A percentile compares a stretch with the other conserved stretches of the same genome.
Conservation (phyloP, 2,888 invertebrate species). For the Druceiella hillmani region DNA sequence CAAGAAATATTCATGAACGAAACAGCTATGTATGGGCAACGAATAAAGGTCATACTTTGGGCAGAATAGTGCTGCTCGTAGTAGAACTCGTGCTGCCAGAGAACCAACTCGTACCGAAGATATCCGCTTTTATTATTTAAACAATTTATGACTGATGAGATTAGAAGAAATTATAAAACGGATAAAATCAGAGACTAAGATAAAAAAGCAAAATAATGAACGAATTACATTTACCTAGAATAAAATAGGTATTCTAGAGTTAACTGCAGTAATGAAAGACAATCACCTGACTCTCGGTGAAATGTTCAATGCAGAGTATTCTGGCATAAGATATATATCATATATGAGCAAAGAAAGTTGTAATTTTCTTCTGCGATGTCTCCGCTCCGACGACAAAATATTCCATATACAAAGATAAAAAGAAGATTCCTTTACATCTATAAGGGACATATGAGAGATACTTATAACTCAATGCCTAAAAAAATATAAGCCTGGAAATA, state of each 20-base stretch:
- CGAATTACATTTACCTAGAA: background rate
- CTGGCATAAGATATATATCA: slow-evolving; percentile 1
- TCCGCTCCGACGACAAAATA: too few relatives aligned
- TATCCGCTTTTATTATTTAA: too few relatives aligned
- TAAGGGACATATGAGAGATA: too few relatives aligned
- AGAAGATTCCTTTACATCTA: too few relatives aligned
- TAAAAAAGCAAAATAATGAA: slow-evolving; percentile 1
- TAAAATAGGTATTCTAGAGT: slow-evolving; percentile 1
- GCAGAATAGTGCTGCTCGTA: background rate
- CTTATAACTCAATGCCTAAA: too few relatives aligned
- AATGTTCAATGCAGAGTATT: slow-evolving; percentile 3
- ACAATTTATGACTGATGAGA: too few relatives aligned
- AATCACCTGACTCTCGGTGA: slow-evolving; percentile 3
- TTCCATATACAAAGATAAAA: too few relatives aligned
- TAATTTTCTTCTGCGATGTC: slow-evolving; percentile 3
- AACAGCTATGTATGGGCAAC: slow-evolving; percentile 1
- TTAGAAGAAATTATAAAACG: too few relatives aligned
- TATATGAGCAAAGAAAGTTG: slow-evolving; percentile 4
- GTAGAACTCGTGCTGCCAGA: too few relatives aligned
- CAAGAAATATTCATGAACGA: background rate
- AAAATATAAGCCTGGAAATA: too few relatives aligned
- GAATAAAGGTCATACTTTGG: background rate
- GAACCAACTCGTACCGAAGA: too few relatives aligned
- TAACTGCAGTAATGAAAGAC: slow-evolving; percentile 3
- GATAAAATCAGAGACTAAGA: background rate